Percentiles rank a stretch among this genome's conserved stretches.
Conservation (phyloP, 2,797 vertebrate genomes). For the Megaceryle alcyon region DNA sequence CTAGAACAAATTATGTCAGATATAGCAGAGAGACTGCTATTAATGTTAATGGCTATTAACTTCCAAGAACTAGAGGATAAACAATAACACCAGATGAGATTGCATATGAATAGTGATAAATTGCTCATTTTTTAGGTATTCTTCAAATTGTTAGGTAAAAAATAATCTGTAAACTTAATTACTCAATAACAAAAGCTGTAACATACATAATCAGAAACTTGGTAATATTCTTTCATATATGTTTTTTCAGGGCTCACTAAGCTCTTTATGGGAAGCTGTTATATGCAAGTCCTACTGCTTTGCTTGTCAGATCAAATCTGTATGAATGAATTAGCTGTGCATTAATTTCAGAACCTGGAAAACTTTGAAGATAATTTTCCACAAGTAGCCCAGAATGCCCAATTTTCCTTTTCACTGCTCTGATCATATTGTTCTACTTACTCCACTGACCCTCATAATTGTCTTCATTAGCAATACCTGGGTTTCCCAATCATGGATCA, state of each 20-base stretch:
- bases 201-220: neutral
- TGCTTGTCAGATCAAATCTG: neutral
- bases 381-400: neutral
- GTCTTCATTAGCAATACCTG: neutral
- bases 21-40: neutral
- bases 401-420: neutral
- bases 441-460: neutral
- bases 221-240: neutral
- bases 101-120: neutral
- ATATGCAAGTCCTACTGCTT: neutral
- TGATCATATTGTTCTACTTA: neutral
- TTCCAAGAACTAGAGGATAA: neutral
- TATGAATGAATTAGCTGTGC: neutral
- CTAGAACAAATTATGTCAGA: neutral
- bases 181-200: neutral
- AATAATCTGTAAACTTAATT: neutral
- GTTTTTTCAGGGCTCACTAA: neutral
- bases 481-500: neutral
- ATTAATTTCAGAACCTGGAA: neutral
- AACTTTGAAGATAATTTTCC: neutral
- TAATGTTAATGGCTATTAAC: neutral
- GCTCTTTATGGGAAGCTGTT: neutral
- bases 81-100: neutral
- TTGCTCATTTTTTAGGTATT: neutral
- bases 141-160: neutral